Base-by-base conservation (phyloP, 2,113 vertebrate genomes). In the Sinocyclocheilus maitianheensis region DNA sequence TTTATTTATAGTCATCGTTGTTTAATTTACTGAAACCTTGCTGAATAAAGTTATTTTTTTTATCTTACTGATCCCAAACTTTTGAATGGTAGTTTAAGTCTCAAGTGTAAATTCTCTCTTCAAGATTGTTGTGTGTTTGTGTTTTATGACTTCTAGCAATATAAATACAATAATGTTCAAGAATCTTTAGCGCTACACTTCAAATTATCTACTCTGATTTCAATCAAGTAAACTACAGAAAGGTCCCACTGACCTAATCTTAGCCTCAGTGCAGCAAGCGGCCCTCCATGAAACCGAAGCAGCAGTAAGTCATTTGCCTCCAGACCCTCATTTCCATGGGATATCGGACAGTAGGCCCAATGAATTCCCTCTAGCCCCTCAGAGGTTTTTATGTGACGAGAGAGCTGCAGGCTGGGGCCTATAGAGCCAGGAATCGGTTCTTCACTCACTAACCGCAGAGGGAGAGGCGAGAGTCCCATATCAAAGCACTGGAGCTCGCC, bases 401-500 rank as follows among this genome's bases (percentile, higher is more conserved):
- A 91, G 86, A 97, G 95, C 30, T 95, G 95, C 51, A 99, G 88
- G 16, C 95, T 96, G 69, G 95, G 37, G 48, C 84, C 81, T 46
- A 10, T 14, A 4, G 72, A 84, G 34, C 90, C 91, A 34, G 95
- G 93, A 55, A 92, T 90, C 22, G 87, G 83, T 43, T 98, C 96
- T 91, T 98, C 97, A 63, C 96, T 95, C 84, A 98, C 84, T 83
- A 98, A 93, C 11, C 95, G 95, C 88, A 97, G 85, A 84, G 92
- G 94, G 81, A 99, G 0, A 16, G 96, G 96, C 3, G 96, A 96
- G 75, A 99, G 91, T 0, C 96, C 97, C 0, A 94, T 94, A 92
- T 99, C 97, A 90, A 98, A 98, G 89, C 96, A 93, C 88, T 97
- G 96, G 87, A 99, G 90, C 88, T 98, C 97, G 14, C 96, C 97